phyloP scores from a whole-genome alignment of 2,888 invertebrate genomes.

The Lobophora halterata region DNA sequence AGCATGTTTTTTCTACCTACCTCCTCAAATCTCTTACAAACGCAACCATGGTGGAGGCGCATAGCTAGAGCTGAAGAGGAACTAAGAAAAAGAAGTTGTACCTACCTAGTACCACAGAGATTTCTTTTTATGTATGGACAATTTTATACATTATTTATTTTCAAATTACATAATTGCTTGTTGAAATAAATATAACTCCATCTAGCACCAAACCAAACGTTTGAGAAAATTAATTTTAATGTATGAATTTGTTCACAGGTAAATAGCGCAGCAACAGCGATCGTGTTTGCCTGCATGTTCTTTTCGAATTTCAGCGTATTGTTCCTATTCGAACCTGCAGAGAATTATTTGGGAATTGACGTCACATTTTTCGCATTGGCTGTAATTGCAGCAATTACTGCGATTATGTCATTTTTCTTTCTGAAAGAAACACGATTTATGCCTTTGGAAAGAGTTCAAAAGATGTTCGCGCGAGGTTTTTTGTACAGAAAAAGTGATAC shows the following conservation, averaged over 20 bases:
- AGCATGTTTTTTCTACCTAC: too few species aligned
- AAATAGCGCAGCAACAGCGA: slow-evolving; percentile 35
- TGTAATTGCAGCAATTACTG: slow-evolving; percentile 35
- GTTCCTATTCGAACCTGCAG: slow-evolving; percentile 33
- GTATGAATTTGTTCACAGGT: slow-evolving; percentile 38
- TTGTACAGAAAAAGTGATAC: slow-evolving; percentile 28
- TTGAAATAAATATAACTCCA: too few species aligned
- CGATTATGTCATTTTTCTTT: slow-evolving; percentile 39
- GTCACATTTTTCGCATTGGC: slow-evolving; percentile 54
- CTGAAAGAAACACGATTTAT: slow-evolving; percentile 59
- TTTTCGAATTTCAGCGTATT: slow-evolving; percentile 38
- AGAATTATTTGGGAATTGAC: slow-evolving; percentile 44
- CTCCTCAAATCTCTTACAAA: too few species aligned
- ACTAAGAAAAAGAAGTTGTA: too few species aligned
- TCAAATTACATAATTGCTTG: too few species aligned
- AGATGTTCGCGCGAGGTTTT: slow-evolving; percentile 39
- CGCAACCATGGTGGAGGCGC: too few species aligned
- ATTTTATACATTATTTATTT: too few species aligned
- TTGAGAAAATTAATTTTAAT: too few species aligned
- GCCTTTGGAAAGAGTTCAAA: slow-evolving; percentile 44
- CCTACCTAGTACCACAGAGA: too few species aligned
- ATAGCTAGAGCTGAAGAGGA: too few species aligned
- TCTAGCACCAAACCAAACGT: too few species aligned
- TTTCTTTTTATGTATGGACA: too few species aligned
- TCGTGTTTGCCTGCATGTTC: slow-evolving; percentile 31